Evolutionary conservation across 2,113 vertebrate genomes (phyloP).

Genomic region (Pachycephala philippinensis): DNA sequence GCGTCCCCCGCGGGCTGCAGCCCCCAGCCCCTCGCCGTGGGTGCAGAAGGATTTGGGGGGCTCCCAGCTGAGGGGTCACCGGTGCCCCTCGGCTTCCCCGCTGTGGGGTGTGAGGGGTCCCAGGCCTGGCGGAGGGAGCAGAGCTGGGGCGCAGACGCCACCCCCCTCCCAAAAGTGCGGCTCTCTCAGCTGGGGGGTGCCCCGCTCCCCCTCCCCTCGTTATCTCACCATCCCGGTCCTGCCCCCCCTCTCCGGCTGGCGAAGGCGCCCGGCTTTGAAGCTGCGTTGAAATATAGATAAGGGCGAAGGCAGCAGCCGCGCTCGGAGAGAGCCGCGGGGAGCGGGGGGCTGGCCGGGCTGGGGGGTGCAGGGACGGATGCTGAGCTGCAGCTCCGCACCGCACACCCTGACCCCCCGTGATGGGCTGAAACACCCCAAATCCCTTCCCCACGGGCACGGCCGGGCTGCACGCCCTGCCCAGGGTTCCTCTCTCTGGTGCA

Average conservation of each 20-base stretch:
- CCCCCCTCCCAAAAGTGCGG: fast-evolving
- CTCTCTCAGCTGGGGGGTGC: not conserved
- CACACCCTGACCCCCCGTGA: fast-evolving
- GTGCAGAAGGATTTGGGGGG: not conserved
- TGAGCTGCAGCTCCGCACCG: not conserved
- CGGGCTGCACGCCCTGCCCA: not conserved
- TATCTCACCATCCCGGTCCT: not conserved
- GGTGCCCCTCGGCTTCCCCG: not conserved
- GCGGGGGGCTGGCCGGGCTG: not conserved
- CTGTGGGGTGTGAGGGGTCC: fast-evolving
- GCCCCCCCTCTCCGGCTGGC: not conserved
- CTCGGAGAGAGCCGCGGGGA: not conserved
- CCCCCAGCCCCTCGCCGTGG: not conserved
- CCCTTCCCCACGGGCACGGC: fast-evolving
- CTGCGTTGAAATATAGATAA: constrained; percentile 69
- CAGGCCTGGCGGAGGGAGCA: not conserved
- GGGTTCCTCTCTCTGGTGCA: too few species aligned
- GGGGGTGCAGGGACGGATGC: not conserved
- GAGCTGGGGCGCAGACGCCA: not conserved
- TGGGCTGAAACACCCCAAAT: not conserved
- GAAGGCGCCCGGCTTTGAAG: constrained; percentile 61
- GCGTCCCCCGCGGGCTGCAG: not conserved
- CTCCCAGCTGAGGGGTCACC: not conserved
- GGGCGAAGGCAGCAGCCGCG: constrained; percentile 1
- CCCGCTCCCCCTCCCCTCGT: not conserved